phyloP scores from a whole-genome alignment of 2,797 vertebrate genomes.

The Helicolenus hilgendorfi region DNA sequence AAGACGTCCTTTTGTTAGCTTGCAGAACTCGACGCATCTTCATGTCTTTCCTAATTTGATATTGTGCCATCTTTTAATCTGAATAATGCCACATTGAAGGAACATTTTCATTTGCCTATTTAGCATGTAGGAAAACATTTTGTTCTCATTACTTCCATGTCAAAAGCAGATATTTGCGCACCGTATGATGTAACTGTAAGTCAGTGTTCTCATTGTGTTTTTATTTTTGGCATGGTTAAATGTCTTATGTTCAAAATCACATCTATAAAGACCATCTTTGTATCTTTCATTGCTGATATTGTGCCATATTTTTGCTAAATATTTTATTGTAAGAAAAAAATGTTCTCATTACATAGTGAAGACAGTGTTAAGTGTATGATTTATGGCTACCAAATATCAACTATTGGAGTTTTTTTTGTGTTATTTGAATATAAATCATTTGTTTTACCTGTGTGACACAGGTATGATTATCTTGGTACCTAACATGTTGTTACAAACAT shows the following conservation, averaged over 20 bases:
- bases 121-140: slow-evolving; percentile 9
- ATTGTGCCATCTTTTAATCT: slow-evolving; percentile 46
- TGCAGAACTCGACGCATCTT: slow-evolving; percentile 10
- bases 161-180: slow-evolving; percentile 17
- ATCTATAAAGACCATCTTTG: slow-evolving; percentile 10
- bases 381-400: slow-evolving; percentile 50
- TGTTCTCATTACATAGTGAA: slow-evolving; percentile 32
- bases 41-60: slow-evolving; percentile 22
- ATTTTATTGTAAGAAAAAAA: slow-evolving; percentile 31
- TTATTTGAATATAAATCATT: slow-evolving; percentile 18
- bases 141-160: slow-evolving; percentile 21
- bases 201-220: slow-evolving; percentile 39
- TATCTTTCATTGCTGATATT: slow-evolving; percentile 36
- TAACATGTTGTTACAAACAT: slow-evolving; percentile 90
- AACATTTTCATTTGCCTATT: slow-evolving; percentile 12
- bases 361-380: slow-evolving; percentile 41
- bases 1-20: slow-evolving; percentile 28
- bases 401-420: slow-evolving; percentile 4
- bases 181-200: slow-evolving; percentile 36
- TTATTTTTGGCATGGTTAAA: slow-evolving; percentile 13
- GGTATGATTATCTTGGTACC: slow-evolving; percentile 80
- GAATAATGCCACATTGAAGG: slow-evolving; percentile 21
- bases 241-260: slow-evolving; percentile 10
- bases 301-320: slow-evolving; percentile 71
- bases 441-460: slow-evolving; percentile 66